Evolutionary conservation across 2,113 vertebrate genomes (phyloP), one percentile per base, ranked within the genome.

Genomic region (Xyliphius kryptos): DNA sequence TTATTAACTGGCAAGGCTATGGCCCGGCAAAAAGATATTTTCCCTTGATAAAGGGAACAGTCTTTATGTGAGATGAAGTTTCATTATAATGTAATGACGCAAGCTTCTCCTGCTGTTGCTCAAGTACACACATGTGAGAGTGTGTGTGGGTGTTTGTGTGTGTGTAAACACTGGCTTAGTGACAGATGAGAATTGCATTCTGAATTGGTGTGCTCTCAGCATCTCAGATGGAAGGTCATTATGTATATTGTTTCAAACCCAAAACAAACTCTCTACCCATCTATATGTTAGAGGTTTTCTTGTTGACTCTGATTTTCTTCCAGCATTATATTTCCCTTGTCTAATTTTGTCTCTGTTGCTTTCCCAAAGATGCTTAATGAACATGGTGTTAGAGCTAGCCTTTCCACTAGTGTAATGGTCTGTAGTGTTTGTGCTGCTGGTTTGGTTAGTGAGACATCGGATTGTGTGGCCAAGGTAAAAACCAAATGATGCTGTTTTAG

Each of bases 361-460:
- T 15, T 17, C 9, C 16, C 15, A 3, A 9, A 36, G 16, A 22
- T 47, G 2, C 15, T 26, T 49, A 11, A 48, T 50, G 67, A 51
- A 13, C 9, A 16, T 21, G 15, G 53, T 53, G 13, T 49, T 41
- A 57, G 54, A 50, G 13, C 26, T 2, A n/a, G 57, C 22, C 10
- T 22, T 37, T 51, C 21, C 22, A 1, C 37, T 7, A 59, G 7
- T 22, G 40, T 44, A 43, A 44, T 61, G 12, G 9, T 22, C 14
- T 22, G 44, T 43, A 56, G 40, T 14, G 19, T 52, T 19, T 38
- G 6, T 38, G 37, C 56, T 21, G 21, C 53, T 51, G 26, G 13
- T 66, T 51, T 12, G 56, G 63, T 63, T 59, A 68, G 61, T 38
- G 58, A 71, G 41, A 47, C 20, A 60, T 32, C 21, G 38, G 32